A percentile compares a stretch with the other conserved stretches of the same genome.
Conservation (phyloP, 2,888 invertebrate genomes). For the Salpingus planirostris region DNA sequence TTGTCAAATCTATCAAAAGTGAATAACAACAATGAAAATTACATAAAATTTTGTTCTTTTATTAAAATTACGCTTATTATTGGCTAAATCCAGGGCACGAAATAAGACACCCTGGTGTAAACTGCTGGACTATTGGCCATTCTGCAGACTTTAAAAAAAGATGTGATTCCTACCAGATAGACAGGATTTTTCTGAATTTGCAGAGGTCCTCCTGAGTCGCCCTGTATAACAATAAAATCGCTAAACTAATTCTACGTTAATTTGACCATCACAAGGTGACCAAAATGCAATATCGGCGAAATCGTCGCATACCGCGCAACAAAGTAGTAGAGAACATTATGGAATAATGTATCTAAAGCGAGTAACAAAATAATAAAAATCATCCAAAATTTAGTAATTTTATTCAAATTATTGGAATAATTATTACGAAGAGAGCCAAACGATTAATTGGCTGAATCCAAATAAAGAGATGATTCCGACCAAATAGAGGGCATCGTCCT, state of each 20-base stretch:
- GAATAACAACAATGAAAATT: too few species aligned
- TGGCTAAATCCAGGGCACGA: slow-evolving; percentile 12
- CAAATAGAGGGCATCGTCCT: background rate
- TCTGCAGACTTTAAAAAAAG: slow-evolving; percentile 7
- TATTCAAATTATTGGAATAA: too few species aligned
- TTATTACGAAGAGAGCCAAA: too few species aligned
- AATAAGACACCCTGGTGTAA: slow-evolving; percentile 12
- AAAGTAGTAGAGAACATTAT: slow-evolving; percentile 23
- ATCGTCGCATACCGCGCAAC: slow-evolving; percentile 38
- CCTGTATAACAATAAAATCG: slow-evolving; percentile 27
- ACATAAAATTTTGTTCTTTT: too few species aligned
- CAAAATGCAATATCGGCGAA: slow-evolving; percentile 42
- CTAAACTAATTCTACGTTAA: too few species aligned
- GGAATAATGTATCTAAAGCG: slow-evolving; percentile 14
- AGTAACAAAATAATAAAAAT: too few species aligned
- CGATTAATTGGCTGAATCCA: too few species aligned
- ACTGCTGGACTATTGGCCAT: slow-evolving; percentile 11
- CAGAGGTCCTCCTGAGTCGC: slow-evolving; percentile 1
- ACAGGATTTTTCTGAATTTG: background rate
- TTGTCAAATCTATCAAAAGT: slow-evolving; percentile 19
- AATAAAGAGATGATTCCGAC: background rate
- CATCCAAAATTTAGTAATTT: too few species aligned
- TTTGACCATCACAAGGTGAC: too few species aligned
- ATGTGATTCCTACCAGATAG: background rate
- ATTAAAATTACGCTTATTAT: background rate